phyloP scores from a whole-genome alignment of 1,140 invertebrate species.

The Cydia amplana region DNA sequence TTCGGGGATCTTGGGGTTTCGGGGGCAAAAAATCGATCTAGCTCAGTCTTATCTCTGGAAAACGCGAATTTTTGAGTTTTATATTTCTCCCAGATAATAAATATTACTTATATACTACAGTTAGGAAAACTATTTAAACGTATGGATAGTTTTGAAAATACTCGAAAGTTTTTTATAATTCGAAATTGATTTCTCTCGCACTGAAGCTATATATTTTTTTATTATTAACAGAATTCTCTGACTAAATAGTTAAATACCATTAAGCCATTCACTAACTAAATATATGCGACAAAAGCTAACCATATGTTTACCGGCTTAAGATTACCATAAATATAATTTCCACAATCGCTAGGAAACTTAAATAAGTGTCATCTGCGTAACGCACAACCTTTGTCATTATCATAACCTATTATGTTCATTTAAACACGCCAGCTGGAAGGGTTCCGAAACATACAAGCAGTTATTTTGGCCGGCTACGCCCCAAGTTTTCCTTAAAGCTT shows the following conservation, averaged over 20 bases:
- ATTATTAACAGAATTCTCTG: neutral
- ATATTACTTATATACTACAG: too few relatives aligned
- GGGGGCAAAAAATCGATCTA: too few relatives aligned
- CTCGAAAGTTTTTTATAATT: too few relatives aligned
- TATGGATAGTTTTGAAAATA: too few relatives aligned
- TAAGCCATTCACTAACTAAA: neutral
- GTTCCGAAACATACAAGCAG: slow-evolving; percentile 45
- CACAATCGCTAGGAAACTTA: slow-evolving; percentile 22
- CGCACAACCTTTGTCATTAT: slow-evolving; percentile 59
- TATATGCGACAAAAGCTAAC: neutral
- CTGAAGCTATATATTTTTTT: too few relatives aligned
- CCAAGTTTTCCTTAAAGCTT: neutral
- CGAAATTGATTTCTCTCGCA: too few relatives aligned
- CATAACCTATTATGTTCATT: slow-evolving; percentile 60
- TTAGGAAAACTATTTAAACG: too few relatives aligned
- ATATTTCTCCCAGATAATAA: too few relatives aligned
- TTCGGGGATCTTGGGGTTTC: too few relatives aligned
- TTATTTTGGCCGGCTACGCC: slow-evolving; percentile 23
- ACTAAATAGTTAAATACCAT: neutral
- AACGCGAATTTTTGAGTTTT: too few relatives aligned
- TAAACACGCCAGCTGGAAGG: slow-evolving; percentile 46
- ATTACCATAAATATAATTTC: slow-evolving; percentile 27
- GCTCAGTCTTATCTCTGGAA: too few relatives aligned
- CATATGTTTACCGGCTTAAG: neutral
- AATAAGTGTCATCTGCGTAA: slow-evolving; percentile 22